Conservation (phyloP, 2,113 vertebrate species). For the Thymallus thymallus region DNA sequence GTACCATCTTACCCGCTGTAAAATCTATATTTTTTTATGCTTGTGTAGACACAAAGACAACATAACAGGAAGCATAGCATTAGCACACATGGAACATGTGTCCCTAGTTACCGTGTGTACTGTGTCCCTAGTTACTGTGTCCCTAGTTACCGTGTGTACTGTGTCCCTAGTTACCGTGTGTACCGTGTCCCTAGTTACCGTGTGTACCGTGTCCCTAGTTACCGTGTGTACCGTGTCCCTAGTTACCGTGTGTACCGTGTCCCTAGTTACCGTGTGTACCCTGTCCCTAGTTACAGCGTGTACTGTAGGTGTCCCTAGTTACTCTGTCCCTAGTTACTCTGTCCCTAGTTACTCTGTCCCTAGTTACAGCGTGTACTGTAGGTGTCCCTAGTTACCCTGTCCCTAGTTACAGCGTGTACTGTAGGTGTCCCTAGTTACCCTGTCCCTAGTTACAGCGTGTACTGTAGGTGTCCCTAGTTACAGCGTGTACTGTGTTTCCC, state of each 20-base stretch:
- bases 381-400: conserved; percentile 74
- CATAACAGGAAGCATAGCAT: no score
- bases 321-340: no score
- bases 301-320: conserved; percentile 78
- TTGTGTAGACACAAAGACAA: no score
- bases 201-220: conserved; percentile 81
- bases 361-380: conserved; percentile 86
- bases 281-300: conserved; percentile 79
- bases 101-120: conserved; percentile 81
- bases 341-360: no score
- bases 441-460: no score
- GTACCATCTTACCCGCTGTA: no score
- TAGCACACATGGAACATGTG: no score
- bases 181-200: conserved; percentile 82
- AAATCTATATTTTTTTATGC: no score
- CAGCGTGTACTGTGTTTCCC: conserved; percentile 73
- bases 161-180: conserved; percentile 80
- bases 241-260: conserved; percentile 85
- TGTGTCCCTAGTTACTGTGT: no score
- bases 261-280: conserved; percentile 82
- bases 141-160: conserved; percentile 83
- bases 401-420: no score
- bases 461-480: conserved; percentile 77
- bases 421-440: conserved; percentile 75
- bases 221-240: conserved; percentile 79